Evolutionary conservation across 2,113 vertebrate species (phyloP), one percentile per base, ranked within the genome.

Genomic region (Syngnathus scovelli): DNA sequence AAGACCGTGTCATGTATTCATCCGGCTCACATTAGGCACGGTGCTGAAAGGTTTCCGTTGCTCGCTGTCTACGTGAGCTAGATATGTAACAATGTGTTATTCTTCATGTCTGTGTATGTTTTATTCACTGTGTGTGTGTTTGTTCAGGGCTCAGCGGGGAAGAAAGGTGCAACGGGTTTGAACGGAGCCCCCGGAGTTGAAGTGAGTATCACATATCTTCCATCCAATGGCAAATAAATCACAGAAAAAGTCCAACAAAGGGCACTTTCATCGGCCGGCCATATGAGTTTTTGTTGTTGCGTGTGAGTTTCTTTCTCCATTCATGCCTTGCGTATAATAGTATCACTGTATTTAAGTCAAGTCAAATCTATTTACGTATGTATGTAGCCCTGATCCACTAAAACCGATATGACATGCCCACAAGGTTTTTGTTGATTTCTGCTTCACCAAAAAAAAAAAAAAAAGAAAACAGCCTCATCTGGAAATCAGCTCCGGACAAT

Each of bases 111-210:
- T 38, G 21, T 74, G 52, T 71, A 23, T 73, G 23, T 74, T 52
- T 71, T 13, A 36, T 48, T 69, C 11, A 43, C 36, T 1, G 1
- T 83, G 12, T 74, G 19, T 64, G 5, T 79, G 81, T 83, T 86
- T 87, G 80, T 89, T 63, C 79, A 98, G 96, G 97, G 97, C 46
- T 74, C 79, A 23, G 77, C 77, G 13, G 96, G 96, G 55, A 95
- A 93, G 80, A 95, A 93, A 89, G 96, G 97, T 87, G 81, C 85
- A 49, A 76, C 69, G 23, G 97, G 97, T 67, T 90, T 90, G 72
- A 77, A 74, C 67, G 96, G 96, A 66, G 91, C 91, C 78, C 81
- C 89, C 77, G 94, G 96, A 64, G 84, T 81, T 80, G 90, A 92
- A 81, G 97, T 98, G 83, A 98, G 93, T 94, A 85, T 69, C 54